A percentile compares a stretch with the other conserved stretches of the same genome.
These are phyloP conservation scores for Xenopus borealis DNA, from an alignment of 2,113 vertebrate species.

Conservation along the genomic window DNA sequence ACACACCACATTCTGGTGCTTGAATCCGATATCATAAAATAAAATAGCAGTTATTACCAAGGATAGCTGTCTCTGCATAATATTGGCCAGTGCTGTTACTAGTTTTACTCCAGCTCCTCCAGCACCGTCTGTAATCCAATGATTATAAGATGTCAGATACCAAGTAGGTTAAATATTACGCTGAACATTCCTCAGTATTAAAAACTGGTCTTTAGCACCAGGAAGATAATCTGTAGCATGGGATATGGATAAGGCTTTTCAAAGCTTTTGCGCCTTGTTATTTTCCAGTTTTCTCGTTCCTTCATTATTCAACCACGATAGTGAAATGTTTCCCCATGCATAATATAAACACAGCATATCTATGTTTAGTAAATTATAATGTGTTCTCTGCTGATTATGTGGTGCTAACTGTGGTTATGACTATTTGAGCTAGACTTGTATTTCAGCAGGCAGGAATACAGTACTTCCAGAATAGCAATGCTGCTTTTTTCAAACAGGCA, in stretches of 20 bases:
- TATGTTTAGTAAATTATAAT: constrained; percentile 26
- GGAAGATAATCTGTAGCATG: too few species aligned
- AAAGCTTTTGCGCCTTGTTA: too few species aligned
- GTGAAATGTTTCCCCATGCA: not conserved
- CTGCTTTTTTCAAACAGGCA: constrained; percentile 30
- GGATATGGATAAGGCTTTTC: too few species aligned
- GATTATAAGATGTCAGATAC: not conserved
- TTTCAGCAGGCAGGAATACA: constrained; percentile 14
- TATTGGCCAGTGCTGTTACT: not conserved
- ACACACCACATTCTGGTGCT: not conserved
- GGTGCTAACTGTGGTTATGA: constrained; percentile 13
- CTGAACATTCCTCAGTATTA: not conserved
- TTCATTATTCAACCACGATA: not conserved
- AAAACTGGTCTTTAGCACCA: too few species aligned
- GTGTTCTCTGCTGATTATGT: constrained; percentile 9
- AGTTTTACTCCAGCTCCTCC: not conserved
- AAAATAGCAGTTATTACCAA: not conserved
- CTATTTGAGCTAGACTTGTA: not conserved
- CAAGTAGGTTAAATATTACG: not conserved
- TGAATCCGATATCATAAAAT: not conserved
- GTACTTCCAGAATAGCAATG: constrained; percentile 7
- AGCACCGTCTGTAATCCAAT: not conserved
- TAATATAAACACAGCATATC: not conserved
- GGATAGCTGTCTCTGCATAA: constrained; percentile 1
- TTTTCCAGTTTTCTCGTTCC: too few species aligned